A percentile compares a stretch with the other conserved stretches of the same genome.
These are phyloP conservation scores for Aleiodes sp. DNA, from an alignment of 1,140 invertebrate genomes.

Conservation along the genomic window DNA sequence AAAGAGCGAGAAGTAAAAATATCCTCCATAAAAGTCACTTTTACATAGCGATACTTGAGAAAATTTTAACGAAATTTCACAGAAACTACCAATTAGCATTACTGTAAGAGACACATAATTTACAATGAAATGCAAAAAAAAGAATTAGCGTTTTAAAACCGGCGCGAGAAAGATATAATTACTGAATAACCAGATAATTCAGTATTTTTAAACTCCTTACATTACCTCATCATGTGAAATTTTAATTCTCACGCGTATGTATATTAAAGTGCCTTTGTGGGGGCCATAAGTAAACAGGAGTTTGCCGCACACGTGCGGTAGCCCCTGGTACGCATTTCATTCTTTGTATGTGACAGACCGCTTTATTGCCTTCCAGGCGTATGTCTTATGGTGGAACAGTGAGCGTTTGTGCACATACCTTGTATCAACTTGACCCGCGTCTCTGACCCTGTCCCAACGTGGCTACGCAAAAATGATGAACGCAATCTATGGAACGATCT, in stretches of 20 bases:
- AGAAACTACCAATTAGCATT: no score
- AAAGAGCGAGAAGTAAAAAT: no score
- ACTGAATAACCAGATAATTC: background rate
- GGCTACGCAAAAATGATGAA: constrained; percentile 40
- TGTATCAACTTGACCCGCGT: constrained; percentile 40
- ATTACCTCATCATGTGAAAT: constrained; percentile 26
- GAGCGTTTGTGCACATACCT: constrained; percentile 28
- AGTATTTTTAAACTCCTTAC: background rate
- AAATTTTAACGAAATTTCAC: no score
- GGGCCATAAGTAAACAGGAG: constrained; percentile 1
- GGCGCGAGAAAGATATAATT: constrained; percentile 12
- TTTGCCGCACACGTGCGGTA: constrained; percentile 28
- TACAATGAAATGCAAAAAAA: no score
- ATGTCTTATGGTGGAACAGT: constrained; percentile 5
- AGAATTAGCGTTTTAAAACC: no score
- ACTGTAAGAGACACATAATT: no score
- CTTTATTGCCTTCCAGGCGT: constrained; percentile 33
- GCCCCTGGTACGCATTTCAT: constrained; percentile 22
- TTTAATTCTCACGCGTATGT: constrained; percentile 30
- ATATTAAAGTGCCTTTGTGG: background rate
- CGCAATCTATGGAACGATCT: constrained; percentile 38
- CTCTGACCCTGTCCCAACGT: constrained; percentile 34
- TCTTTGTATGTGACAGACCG: constrained; percentile 36
- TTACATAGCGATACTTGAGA: no score
- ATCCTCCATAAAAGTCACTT: background rate